A percentile compares a stretch with the other conserved stretches of the same genome.
phyloP scores from a whole-genome alignment of 2,888 invertebrate genomes.

The Patella pellucida region DNA sequence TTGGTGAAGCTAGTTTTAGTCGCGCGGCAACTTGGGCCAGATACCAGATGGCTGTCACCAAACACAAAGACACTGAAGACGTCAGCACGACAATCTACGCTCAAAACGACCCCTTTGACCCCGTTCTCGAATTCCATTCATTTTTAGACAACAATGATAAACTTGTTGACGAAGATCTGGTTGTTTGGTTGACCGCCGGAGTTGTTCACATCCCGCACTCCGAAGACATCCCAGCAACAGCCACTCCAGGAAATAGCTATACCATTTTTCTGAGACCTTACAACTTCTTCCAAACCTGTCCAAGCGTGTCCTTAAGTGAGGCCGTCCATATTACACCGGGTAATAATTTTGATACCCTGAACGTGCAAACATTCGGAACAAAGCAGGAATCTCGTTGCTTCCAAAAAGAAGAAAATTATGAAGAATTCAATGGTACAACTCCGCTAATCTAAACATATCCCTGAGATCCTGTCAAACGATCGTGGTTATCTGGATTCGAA shows the following conservation, averaged over 20 bases:
- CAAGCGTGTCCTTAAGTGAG: slow-evolving; percentile 54
- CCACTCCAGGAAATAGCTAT: slow-evolving; percentile 52
- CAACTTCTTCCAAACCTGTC: slow-evolving; percentile 64
- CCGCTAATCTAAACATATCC: not conserved
- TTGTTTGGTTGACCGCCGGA: slow-evolving; percentile 64
- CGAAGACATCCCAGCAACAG: slow-evolving; percentile 61
- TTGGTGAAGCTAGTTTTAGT: slow-evolving; percentile 43
- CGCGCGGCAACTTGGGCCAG: slow-evolving; percentile 58
- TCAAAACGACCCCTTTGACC: slow-evolving; percentile 59
- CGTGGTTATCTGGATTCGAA: no score
- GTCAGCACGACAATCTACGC: slow-evolving; percentile 59
- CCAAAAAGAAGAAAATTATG: slow-evolving; percentile 29
- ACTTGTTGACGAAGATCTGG: slow-evolving; percentile 60
- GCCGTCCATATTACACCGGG: slow-evolving; percentile 45
- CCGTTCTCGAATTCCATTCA: slow-evolving; percentile 56
- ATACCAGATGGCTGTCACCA: slow-evolving; percentile 57
- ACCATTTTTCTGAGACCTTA: slow-evolving; percentile 55
- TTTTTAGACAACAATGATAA: slow-evolving; percentile 60
- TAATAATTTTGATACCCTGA: slow-evolving; percentile 23
- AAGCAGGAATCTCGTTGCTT: slow-evolving; percentile 27
- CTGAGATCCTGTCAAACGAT: no score
- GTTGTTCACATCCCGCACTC: slow-evolving; percentile 60
- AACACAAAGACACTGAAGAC: slow-evolving; percentile 57
- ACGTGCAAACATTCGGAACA: slow-evolving; percentile 46
- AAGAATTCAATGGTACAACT: slow-evolving; percentile 25